These are phyloP conservation scores for Menidia beryllina DNA, from an alignment of 2,113 vertebrate species.

Conservation along the genomic window DNA sequence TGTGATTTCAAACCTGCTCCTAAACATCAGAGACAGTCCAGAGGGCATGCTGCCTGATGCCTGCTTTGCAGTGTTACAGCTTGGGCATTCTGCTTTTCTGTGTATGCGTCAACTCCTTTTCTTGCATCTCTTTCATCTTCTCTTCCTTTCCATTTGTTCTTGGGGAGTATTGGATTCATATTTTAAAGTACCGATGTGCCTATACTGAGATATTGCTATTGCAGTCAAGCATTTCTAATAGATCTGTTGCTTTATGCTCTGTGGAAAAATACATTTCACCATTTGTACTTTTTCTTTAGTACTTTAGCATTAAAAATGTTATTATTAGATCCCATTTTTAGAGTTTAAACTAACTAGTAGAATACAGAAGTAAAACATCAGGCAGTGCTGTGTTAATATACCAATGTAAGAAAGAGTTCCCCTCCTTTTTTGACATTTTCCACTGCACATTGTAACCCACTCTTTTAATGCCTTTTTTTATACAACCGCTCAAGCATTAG, in stretches of 20 bases:
- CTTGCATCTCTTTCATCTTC: not conserved
- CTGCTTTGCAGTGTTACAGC: slow-evolving; percentile 42
- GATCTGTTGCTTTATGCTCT: not conserved
- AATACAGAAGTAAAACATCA: not conserved
- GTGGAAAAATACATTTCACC: not conserved
- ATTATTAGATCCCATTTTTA: not conserved
- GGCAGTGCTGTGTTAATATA: not conserved
- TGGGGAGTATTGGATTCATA: too few relatives aligned
- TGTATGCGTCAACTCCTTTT: not conserved
- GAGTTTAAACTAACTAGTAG: not conserved
- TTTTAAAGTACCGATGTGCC: too few relatives aligned
- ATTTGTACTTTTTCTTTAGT: not conserved
- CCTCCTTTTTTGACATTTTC: slow-evolving; percentile 26
- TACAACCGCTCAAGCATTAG: slow-evolving; percentile 16
- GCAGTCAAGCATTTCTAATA: not conserved
- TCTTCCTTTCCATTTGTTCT: not conserved
- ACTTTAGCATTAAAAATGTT: not conserved
- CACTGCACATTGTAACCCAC: slow-evolving; percentile 27
- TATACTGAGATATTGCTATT: not conserved
- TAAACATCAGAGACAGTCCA: slow-evolving; percentile 20
- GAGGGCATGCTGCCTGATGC: slow-evolving; percentile 27
- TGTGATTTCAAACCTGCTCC: slow-evolving; percentile 34
- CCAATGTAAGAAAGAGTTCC: not conserved
- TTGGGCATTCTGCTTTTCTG: slow-evolving; percentile 15
- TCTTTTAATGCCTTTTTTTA: slow-evolving; percentile 44